Conservation (phyloP, 2,888 invertebrate species). For the Germaria angustata region DNA sequence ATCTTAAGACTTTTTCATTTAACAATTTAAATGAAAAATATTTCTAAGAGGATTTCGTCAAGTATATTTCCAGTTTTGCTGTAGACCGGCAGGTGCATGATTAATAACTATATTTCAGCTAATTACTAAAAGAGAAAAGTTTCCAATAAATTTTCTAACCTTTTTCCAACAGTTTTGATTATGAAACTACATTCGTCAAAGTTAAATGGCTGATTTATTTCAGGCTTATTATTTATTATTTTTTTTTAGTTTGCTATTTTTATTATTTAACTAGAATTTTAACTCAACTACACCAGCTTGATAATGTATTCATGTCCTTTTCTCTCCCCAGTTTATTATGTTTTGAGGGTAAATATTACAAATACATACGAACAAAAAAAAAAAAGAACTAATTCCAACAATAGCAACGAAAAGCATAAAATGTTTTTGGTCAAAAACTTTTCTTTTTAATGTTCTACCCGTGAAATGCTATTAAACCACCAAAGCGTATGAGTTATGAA, state of each 20-base stretch:
- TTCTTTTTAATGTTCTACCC: constrained; percentile 51
- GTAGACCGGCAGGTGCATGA: background rate
- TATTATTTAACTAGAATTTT: constrained; percentile 32
- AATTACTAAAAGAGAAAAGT: constrained; percentile 29
- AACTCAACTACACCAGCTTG: constrained; percentile 25
- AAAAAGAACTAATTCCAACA: background rate
- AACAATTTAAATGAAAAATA: background rate
- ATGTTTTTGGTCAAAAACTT: constrained; percentile 57
- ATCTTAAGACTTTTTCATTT: background rate
- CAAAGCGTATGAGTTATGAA: constrained; percentile 57
- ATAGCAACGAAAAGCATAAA: constrained; percentile 12
- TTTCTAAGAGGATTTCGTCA: background rate
- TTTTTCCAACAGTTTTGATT: constrained; percentile 9
- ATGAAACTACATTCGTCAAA: constrained; percentile 43
- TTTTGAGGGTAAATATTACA: constrained; percentile 44
- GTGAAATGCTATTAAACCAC: constrained; percentile 54
- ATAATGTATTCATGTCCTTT: constrained; percentile 47
- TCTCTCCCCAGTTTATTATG: constrained; percentile 11
- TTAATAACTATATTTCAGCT: constrained; percentile 21
- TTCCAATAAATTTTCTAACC: background rate
- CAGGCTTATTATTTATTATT: background rate
- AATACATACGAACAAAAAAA: background rate
- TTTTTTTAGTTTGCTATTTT: constrained; percentile 25
- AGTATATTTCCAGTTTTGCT: background rate
- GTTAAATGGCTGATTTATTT: constrained; percentile 26